Conservation (phyloP, 2,113 vertebrate species). For the Noturus placidus region DNA sequence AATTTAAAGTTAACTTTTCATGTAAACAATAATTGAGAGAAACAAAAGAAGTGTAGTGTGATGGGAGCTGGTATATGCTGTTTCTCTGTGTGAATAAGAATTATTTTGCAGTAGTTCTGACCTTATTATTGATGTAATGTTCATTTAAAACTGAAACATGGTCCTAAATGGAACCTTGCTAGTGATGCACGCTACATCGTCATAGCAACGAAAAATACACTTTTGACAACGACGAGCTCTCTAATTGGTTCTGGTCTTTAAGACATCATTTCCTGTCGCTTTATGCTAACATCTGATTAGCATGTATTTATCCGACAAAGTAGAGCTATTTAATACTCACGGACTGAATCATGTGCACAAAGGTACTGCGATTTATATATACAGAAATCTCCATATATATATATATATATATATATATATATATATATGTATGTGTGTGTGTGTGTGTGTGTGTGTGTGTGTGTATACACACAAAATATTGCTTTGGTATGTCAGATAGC, state of each 20-base stretch:
- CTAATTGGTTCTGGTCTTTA: slow-evolving; percentile 29
- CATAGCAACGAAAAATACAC: slow-evolving; percentile 45
- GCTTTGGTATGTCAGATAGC: background rate
- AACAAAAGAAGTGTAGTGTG: background rate
- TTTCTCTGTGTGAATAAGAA: background rate
- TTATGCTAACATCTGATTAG: slow-evolving; percentile 29
- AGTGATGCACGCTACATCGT: slow-evolving; percentile 9
- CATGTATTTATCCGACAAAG: background rate
- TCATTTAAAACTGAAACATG: background rate
- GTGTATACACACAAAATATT: too few relatives aligned
- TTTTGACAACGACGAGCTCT: background rate
- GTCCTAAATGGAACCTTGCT: background rate
- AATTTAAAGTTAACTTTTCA: background rate
- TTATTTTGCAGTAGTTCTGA: background rate
- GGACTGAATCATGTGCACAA: background rate
- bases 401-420: too few relatives aligned
- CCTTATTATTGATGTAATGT: background rate
- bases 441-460: too few relatives aligned
- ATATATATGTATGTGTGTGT: too few relatives aligned
- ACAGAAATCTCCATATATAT: background rate
- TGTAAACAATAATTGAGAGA: background rate
- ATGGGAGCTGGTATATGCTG: background rate
- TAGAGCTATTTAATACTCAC: slow-evolving; percentile 12
- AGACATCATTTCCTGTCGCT: background rate
- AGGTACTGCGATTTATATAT: slow-evolving; percentile 13